phyloP scores from a whole-genome alignment of 2,888 invertebrate species.

The Ariolimax columbianus region DNA sequence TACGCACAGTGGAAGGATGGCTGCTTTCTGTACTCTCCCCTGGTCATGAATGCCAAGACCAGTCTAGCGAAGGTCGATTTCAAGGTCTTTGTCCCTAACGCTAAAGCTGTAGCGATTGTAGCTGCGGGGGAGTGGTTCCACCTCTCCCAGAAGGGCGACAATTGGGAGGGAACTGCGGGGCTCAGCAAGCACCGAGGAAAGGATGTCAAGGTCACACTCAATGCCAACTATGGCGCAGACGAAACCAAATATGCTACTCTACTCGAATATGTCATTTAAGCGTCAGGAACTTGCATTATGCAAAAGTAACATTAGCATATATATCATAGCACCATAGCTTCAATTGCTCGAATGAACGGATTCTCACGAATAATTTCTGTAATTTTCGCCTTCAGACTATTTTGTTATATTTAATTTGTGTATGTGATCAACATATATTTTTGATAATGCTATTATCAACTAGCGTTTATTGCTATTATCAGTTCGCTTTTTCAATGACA shows the following conservation, averaged over 20 bases:
- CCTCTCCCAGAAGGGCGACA: slow-evolving; percentile 71
- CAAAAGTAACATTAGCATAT: neutral
- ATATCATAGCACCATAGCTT: neutral
- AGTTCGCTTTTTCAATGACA: too few species aligned
- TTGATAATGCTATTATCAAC: neutral
- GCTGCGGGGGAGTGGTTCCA: slow-evolving; percentile 74
- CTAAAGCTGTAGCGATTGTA: slow-evolving; percentile 72
- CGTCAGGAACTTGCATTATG: neutral
- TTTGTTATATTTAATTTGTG: neutral
- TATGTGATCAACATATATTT: neutral
- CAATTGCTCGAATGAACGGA: neutral
- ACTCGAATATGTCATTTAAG: slow-evolving; percentile 72
- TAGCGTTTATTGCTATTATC: neutral
- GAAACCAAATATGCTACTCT: slow-evolving; percentile 77
- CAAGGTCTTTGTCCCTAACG: slow-evolving; percentile 70
- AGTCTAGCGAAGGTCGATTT: slow-evolving; percentile 62
- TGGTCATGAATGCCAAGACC: slow-evolving; percentile 62
- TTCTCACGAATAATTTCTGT: neutral
- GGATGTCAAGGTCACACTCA: slow-evolving; percentile 73
- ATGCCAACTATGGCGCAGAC: slow-evolving; percentile 75
- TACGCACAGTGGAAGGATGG: slow-evolving; percentile 77
- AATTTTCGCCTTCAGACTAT: neutral
- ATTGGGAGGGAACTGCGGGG: slow-evolving; percentile 72
- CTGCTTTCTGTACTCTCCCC: slow-evolving; percentile 71
- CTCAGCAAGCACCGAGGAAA: slow-evolving; percentile 70